phyloP scores from a whole-genome alignment of 2,888 invertebrate species.

The Penaeus monodon region DNA sequence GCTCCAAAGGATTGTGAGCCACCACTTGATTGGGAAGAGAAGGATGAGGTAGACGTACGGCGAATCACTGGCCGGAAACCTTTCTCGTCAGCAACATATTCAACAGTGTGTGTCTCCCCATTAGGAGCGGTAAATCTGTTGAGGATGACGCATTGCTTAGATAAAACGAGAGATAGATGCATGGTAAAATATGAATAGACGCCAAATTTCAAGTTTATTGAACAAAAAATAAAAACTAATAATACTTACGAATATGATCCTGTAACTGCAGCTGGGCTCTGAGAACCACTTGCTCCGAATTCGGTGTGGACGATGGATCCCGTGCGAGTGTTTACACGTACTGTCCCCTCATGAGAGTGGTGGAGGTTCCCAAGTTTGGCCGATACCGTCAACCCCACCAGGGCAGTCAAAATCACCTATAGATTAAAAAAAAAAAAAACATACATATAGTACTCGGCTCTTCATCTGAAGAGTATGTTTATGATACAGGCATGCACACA shows the following conservation, averaged over 20 bases:
- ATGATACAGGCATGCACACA: too few relatives aligned
- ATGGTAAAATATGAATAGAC: background rate
- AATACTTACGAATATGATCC: conserved; percentile 52
- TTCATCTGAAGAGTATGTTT: too few relatives aligned
- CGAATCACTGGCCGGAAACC: conserved; percentile 46
- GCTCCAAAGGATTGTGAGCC: background rate
- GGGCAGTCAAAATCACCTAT: conserved; percentile 30
- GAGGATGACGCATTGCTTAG: background rate
- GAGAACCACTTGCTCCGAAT: background rate
- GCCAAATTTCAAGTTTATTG: background rate
- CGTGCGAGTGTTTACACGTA: conserved; percentile 32
- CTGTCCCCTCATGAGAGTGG: background rate
- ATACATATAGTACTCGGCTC: background rate
- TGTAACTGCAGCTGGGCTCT: conserved; percentile 9
- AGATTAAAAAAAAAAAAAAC: background rate
- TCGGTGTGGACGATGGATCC: conserved; percentile 33
- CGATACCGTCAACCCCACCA: conserved; percentile 32
- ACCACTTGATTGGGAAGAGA: conserved; percentile 10
- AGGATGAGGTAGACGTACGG: background rate
- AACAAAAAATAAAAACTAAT: too few relatives aligned
- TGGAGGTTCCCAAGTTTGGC: conserved; percentile 31
- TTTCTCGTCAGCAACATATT: conserved; percentile 49
- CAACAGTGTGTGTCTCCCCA: conserved; percentile 39
- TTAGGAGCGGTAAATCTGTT: conserved; percentile 51
- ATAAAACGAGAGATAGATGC: too few relatives aligned